Conservation (phyloP, 2,888 invertebrate genomes). For the Epistrophella euchroma region DNA sequence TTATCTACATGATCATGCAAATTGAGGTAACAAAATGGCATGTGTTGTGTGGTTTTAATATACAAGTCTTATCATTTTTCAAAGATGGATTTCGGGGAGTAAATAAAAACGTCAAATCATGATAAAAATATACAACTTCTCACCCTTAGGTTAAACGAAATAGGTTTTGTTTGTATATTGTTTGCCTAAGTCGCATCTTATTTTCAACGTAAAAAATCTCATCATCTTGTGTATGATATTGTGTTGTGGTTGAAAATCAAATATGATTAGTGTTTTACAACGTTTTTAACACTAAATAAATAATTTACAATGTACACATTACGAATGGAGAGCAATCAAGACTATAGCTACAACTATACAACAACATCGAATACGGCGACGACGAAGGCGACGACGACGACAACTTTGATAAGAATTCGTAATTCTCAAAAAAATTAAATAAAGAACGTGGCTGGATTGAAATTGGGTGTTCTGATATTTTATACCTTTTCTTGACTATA, state of each 20-base stretch:
- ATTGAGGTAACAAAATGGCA: slow-evolving; percentile 45
- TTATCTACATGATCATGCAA: slow-evolving; percentile 21
- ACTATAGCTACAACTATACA: background rate
- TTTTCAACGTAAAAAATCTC: slow-evolving; percentile 22
- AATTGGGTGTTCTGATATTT: slow-evolving; percentile 64
- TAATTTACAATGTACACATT: slow-evolving; percentile 72
- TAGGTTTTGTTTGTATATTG: slow-evolving; percentile 42
- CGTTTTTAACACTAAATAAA: slow-evolving; percentile 75
- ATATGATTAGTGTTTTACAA: slow-evolving; percentile 76
- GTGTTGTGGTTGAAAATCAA: slow-evolving; percentile 63
- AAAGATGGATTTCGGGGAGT: slow-evolving; percentile 73
- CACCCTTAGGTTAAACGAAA: slow-evolving; percentile 56
- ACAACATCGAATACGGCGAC: slow-evolving; percentile 23
- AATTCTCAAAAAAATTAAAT: slow-evolving; percentile 32
- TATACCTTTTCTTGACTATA: slow-evolving; percentile 22
- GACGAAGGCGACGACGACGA: slow-evolving; percentile 10
- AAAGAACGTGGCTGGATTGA: slow-evolving; percentile 53
- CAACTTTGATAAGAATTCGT: slow-evolving; percentile 60
- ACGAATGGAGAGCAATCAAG: slow-evolving; percentile 57
- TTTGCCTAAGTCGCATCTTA: slow-evolving; percentile 38
- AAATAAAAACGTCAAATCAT: slow-evolving; percentile 74
- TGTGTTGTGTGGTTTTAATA: slow-evolving; percentile 36
- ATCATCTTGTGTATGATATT: slow-evolving; percentile 18
- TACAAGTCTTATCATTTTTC: slow-evolving; percentile 56
- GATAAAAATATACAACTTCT: slow-evolving; percentile 74